A percentile compares a stretch with the other conserved stretches of the same genome.
These are phyloP conservation scores for Salvelinus namaycush DNA, from an alignment of 2,113 vertebrate species.

Conservation along the genomic window DNA sequence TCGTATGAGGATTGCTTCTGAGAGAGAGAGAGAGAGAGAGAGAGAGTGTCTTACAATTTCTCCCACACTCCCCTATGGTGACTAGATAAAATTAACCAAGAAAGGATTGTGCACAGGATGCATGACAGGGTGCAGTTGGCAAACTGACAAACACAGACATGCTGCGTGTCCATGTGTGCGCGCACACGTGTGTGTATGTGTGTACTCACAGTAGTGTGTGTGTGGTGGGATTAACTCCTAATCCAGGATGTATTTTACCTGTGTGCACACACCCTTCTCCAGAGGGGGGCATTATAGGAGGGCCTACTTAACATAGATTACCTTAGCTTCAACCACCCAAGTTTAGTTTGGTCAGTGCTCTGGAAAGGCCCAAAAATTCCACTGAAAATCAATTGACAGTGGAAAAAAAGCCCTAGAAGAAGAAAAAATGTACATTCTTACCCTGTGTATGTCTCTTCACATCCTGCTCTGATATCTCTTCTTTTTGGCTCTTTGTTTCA, in stretches of 20 bases:
- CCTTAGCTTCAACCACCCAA: background rate
- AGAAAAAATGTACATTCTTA: too few relatives aligned
- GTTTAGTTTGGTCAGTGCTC: background rate
- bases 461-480: background rate
- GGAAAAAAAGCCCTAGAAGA: too few relatives aligned
- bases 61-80: too few relatives aligned
- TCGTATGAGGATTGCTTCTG: too few relatives aligned
- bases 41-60: too few relatives aligned
- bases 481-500: constrained; percentile 46
- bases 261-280: background rate
- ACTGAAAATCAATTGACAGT: background rate
- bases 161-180: background rate
- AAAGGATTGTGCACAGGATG: too few relatives aligned
- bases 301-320: background rate
- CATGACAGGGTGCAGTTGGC: too few relatives aligned
- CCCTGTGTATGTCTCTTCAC: background rate
- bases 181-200: background rate
- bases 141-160: background rate
- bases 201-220: background rate
- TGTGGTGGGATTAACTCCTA: background rate
- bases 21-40: too few relatives aligned
- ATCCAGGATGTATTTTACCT: background rate
- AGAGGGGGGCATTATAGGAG: too few relatives aligned
- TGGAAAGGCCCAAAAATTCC: background rate
- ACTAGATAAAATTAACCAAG: too few relatives aligned